Evolutionary conservation across 2,888 invertebrate species (phyloP), one percentile per base, ranked within the genome.

Genomic region (Biston betularia): DNA sequence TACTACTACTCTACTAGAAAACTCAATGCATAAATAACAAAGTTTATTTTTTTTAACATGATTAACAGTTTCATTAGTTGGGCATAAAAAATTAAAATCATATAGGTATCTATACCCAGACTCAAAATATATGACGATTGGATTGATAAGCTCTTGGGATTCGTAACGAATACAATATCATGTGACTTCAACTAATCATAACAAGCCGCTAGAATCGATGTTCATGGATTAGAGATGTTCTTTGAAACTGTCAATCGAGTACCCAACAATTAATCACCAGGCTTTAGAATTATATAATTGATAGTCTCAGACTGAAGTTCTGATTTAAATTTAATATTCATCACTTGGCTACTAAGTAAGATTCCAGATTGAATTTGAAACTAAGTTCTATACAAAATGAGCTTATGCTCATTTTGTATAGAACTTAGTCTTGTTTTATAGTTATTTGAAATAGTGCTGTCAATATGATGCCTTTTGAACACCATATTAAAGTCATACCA

Each of bases 211-310:
- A 40, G 24, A 63, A 63, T 60, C 38, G 24, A 33, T 57, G 42
- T 61, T 42, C 6, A 50, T 40, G 48, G 35, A 55, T 58, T 50
- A n/a, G 15, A n/a, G n/a, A 45, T 44, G 38, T 60, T 63, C 63
- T 60, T 63, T 55, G 55, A 68, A 59, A 68, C 63, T 63, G 67
- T 67, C 67, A 68, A 68, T 68, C 59, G 63, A 63, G 62, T 49
- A 44, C 53, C 46, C 38, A 40, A 63, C 33, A 50, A 68, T 68
- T 52, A 68, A 68, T 68, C 67, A 68, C 50, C 35, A 45, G 50
- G 50, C 63, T 45, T 49, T 50, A 50, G 54, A 68, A 68, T 50
- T 55, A 59, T 60, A 63, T 59, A 68, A 68, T 68, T 68, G 38
- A 68, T 59, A 63, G 59, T 55, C 55, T 52, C 10, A 46, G 50